Evolutionary conservation across 2,888 invertebrate species (phyloP).

Genomic region (Sphaerophoria taeniata): DNA sequence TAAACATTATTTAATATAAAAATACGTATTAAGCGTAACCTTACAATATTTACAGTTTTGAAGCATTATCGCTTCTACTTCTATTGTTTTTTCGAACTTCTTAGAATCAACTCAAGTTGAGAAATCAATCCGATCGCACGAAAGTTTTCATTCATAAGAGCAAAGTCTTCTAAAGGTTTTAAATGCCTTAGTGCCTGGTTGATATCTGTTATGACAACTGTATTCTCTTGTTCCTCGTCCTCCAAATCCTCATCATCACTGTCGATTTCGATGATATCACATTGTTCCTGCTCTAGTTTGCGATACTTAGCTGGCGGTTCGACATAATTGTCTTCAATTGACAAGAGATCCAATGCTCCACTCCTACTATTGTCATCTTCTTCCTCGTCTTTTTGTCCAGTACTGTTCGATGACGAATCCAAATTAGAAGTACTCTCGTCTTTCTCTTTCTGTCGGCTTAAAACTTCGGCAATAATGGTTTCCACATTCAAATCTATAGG

Average conservation of each 20-base stretch:
- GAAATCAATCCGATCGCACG: conserved; percentile 81
- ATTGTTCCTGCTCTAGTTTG: conserved; percentile 39
- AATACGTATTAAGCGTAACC: no score
- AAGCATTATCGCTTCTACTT: not conserved
- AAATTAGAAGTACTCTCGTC: not conserved
- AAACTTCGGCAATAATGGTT: conserved; percentile 42
- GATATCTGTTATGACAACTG: conserved; percentile 9
- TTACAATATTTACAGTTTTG: not conserved
- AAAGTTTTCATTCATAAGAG: conserved; percentile 80
- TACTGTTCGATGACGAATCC: conserved; percentile 52
- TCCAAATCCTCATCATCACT: conserved; percentile 52
- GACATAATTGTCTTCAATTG: conserved; percentile 28
- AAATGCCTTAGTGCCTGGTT: conserved; percentile 79
- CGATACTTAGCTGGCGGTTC: conserved; percentile 43
- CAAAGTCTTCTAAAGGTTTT: conserved; percentile 81
- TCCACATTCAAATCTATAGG: conserved; percentile 47
- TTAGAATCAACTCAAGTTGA: conserved; percentile 77
- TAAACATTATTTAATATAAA: no score
- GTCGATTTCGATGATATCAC: conserved; percentile 64
- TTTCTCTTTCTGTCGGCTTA: no score
- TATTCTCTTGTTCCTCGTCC: not conserved
- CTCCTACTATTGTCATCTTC: not conserved
- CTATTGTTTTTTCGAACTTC: not conserved
- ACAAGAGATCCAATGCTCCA: conserved; percentile 30
- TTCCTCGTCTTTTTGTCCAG: not conserved